Conservation (phyloP, 2,797 vertebrate species). For the Halcyon chelicuti region DNA sequence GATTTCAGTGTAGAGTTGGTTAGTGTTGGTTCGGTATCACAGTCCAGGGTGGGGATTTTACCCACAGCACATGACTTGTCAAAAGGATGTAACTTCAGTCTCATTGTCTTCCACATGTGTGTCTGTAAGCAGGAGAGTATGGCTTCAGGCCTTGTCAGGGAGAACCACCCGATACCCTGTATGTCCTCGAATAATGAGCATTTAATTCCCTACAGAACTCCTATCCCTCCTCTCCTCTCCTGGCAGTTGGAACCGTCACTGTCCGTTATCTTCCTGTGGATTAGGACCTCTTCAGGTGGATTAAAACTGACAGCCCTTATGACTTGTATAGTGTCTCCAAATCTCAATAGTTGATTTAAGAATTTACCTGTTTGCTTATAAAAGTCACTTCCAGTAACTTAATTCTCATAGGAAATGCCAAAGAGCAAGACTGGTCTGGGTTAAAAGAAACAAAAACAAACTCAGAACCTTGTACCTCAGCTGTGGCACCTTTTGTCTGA, state of each 20-base stretch:
- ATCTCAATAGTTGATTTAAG: background rate
- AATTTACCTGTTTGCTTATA: background rate
- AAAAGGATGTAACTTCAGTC: background rate
- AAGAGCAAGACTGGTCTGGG: background rate
- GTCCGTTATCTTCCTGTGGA: accelerated
- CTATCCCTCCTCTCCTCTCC: background rate
- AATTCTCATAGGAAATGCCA: background rate
- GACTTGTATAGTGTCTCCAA: background rate
- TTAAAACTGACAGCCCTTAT: background rate
- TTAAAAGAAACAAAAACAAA: background rate
- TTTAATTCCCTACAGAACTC: background rate
- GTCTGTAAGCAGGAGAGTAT: background rate
- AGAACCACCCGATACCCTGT: background rate
- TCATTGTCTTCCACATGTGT: accelerated
- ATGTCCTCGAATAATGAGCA: accelerated
- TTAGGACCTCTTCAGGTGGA: background rate
- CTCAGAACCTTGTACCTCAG: background rate
- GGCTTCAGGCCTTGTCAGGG: background rate
- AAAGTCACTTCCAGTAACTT: background rate
- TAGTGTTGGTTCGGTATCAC: background rate
- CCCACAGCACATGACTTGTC: background rate
- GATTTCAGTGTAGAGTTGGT: background rate
- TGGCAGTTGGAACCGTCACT: background rate
- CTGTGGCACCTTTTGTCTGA: background rate
- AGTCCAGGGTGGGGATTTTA: background rate